A percentile compares a stretch with the other conserved stretches of the same genome.
Evolutionary conservation across 2,797 vertebrate genomes (phyloP).

Genomic region (Parauchenoglanis ngamensis): DNA sequence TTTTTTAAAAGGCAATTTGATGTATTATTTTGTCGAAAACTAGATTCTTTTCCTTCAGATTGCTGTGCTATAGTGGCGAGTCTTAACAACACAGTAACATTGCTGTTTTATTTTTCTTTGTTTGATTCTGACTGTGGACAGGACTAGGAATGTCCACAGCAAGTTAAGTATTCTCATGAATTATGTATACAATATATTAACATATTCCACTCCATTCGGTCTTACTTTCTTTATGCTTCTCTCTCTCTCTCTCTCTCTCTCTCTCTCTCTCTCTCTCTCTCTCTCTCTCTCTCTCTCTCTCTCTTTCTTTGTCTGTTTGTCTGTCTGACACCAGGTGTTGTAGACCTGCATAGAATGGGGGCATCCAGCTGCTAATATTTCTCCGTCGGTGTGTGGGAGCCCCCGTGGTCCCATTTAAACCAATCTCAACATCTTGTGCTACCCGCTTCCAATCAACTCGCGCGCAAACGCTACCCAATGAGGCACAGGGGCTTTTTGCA

Average conservation of each 20-base stretch:
- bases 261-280: not conserved
- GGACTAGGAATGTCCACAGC: not conserved
- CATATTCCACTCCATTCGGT: not conserved
- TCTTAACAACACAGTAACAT: not conserved
- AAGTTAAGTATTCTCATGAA: not conserved
- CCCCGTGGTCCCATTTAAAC: conserved; percentile 58
- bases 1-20: not conserved
- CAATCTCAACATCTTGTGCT: conserved; percentile 38
- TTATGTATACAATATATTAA: not conserved
- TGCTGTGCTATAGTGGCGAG: not conserved
- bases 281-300: not conserved
- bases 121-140: not conserved
- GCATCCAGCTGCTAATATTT: conserved; percentile 69
- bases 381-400: conserved; percentile 49
- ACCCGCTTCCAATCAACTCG: conserved; percentile 33
- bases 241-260: not conserved
- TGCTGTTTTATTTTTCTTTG: not conserved
- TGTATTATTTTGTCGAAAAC: not conserved
- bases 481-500: conserved; percentile 50
- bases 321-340: conserved; percentile 47
- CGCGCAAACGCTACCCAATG: conserved; percentile 2
- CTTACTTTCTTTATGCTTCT: conserved; percentile 10
- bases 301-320: not conserved
- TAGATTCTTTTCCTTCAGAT: not conserved
- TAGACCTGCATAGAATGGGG: conserved; percentile 49